Percentiles rank a stretch among this genome's conserved stretches.
phyloP scores from a whole-genome alignment of 2,888 invertebrate genomes.

The Clunio marinus region DNA sequence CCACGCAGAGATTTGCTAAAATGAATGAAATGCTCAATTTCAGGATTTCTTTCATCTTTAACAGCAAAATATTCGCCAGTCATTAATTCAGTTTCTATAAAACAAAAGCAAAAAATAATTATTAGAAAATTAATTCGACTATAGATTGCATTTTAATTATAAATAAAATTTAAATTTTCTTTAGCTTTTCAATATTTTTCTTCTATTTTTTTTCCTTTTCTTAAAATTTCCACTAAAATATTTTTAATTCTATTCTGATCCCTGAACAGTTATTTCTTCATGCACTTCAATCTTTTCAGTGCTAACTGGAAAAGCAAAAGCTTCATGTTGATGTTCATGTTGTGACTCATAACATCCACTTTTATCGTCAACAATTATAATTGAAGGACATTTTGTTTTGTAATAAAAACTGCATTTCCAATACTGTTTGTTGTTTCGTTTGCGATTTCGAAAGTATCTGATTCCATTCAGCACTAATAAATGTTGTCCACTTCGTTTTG shows the following conservation, averaged over 20 bases:
- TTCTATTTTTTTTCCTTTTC: no score
- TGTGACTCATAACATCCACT: constrained; percentile 48
- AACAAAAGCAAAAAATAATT: neutral
- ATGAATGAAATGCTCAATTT: constrained; percentile 40
- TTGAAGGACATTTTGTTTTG: constrained; percentile 51
- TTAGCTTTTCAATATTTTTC: neutral
- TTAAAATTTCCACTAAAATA: no score
- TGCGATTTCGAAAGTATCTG: constrained; percentile 51
- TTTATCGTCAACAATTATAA: constrained; percentile 50
- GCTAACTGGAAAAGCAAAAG: no score
- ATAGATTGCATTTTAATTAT: neutral
- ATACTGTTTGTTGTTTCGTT: constrained; percentile 50
- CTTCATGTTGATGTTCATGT: constrained; percentile 50
- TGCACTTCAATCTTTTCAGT: no score
- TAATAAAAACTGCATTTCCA: constrained; percentile 53
- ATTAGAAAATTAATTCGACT: constrained; percentile 3
- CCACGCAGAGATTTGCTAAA: constrained; percentile 51
- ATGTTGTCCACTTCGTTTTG: constrained; percentile 52
- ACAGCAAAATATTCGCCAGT: constrained; percentile 22
- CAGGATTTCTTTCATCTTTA: neutral
- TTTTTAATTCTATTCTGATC: no score
- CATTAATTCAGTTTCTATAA: constrained; percentile 1
- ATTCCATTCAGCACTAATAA: constrained; percentile 51
- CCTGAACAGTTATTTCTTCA: no score
- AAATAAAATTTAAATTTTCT: neutral